phyloP scores from a whole-genome alignment of 2,113 vertebrate species.

The Diadophis punctatus region DNA sequence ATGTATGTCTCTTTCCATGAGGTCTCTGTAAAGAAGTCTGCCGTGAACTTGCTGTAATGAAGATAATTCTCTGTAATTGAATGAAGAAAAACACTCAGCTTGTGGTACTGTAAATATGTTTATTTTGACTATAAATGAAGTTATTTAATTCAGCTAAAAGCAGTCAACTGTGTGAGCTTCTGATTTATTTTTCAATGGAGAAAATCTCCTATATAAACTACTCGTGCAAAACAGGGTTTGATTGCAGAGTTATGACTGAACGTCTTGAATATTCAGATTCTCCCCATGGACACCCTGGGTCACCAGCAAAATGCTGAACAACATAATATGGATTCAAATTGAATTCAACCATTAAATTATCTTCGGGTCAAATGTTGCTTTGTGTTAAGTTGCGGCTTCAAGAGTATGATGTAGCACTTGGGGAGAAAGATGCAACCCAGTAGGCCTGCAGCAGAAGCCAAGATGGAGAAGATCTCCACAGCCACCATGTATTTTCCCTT shows the following conservation, averaged over 20 bases:
- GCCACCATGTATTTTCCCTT: neutral
- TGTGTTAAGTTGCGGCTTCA: neutral
- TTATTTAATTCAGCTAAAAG: too few species aligned
- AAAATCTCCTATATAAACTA: neutral
- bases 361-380: neutral
- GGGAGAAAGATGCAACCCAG: neutral
- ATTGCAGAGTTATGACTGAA: neutral
- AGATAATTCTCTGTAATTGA: too few species aligned
- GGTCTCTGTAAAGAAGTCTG: too few species aligned
- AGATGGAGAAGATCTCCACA: neutral
- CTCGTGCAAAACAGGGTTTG: too few species aligned
- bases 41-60: too few species aligned
- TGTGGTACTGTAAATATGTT: too few species aligned
- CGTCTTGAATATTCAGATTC: neutral
- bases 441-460: neutral
- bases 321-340: neutral
- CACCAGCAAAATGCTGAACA: neutral
- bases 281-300: neutral
- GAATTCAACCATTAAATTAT: neutral
- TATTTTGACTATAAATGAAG: too few species aligned
- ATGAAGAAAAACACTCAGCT: too few species aligned
- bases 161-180: too few species aligned
- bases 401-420: neutral
- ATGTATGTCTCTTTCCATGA: too few species aligned
- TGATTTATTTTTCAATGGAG: too few species aligned